Evolutionary conservation across 2,888 invertebrate genomes (phyloP).

Genomic region (Anarsia innoxiella): DNA sequence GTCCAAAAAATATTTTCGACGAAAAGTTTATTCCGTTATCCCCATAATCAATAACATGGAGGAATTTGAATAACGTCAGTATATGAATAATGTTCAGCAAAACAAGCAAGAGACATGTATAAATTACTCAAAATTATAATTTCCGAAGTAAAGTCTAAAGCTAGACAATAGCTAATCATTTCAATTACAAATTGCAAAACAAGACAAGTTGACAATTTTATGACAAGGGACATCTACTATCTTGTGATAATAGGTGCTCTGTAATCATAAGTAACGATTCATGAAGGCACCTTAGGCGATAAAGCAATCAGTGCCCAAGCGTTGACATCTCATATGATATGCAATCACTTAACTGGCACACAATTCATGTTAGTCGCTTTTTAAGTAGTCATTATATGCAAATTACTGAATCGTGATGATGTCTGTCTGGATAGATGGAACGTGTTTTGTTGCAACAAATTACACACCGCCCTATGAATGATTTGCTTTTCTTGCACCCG

Average conservation of each 20-base stretch:
- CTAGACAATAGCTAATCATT: no score
- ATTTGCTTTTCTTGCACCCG: background rate
- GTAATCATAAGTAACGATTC: conserved; percentile 20
- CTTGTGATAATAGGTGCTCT: conserved; percentile 5
- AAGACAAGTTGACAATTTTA: conserved; percentile 7
- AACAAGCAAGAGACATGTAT: no score
- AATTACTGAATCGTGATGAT: conserved; percentile 55
- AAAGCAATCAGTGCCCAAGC: conserved; percentile 48
- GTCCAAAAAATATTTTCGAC: background rate
- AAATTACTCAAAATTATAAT: no score
- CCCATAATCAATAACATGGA: no score
- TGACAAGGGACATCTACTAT: background rate
- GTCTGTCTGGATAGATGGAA: conserved; percentile 43
- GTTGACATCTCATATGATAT: conserved; percentile 52
- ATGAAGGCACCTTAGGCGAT: conserved; percentile 28
- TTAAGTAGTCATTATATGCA: conserved; percentile 65
- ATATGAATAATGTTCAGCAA: no score
- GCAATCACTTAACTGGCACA: conserved; percentile 41
- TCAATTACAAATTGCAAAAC: conserved; percentile 6
- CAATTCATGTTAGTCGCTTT: conserved; percentile 52
- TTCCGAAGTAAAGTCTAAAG: no score
- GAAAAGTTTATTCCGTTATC: no score
- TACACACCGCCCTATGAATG: conserved; percentile 10
- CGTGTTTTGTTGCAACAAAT: conserved; percentile 30
- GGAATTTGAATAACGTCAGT: no score